Base-by-base conservation (phyloP, 2,888 invertebrate species). In the Tortrix viridana region DNA sequence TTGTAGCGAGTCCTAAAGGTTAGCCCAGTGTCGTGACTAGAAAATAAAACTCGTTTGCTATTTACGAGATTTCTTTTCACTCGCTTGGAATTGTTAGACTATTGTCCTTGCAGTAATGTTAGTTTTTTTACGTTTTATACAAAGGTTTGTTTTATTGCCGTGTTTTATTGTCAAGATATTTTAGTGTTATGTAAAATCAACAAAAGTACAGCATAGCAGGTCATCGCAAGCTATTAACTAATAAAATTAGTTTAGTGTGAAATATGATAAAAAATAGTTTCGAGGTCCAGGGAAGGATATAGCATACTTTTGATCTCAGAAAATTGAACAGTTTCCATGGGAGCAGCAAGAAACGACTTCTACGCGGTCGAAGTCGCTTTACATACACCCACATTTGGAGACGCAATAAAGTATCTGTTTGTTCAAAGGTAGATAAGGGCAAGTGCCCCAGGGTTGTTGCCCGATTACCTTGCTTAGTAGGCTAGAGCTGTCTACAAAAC, bases 21-120 rank as follows among this genome's bases (percentile, higher is more conserved):
- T 32, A 37, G 37, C 20, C 1, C 7, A 26, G 14, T 20, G 26
- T 37, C 50, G 50, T 50, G 50, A 37, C 50, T 37, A 7, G 50
- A 3, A 5, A 5, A n/a, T 19, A 3, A 20, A 50, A 50, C 19
- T 18, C 19, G 37, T 12, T 12, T 19, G 32, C 37, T 50, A 50
- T 50, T 50, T 50, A 50, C 14, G 18, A 50, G 50, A 50, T 50
- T 50, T 50, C 50, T 50, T 50, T 50, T 50, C 37, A 50, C 50
- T 50, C 19, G 50, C 37, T 37, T 37, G 37, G 32, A 37, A 50
- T 37, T 37, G 37, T 37, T 37, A 37, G 37, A 19, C 32, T 50
- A 50, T 50, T 32, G 32, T 32, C 32, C 32, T 7, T 14, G n/a
- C 6, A n/a, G 50, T 37, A 37, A 32, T 50, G 50, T 32, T 32